Base-by-base conservation (phyloP, 2,888 invertebrate genomes). In the Habroteleia sp. region DNA sequence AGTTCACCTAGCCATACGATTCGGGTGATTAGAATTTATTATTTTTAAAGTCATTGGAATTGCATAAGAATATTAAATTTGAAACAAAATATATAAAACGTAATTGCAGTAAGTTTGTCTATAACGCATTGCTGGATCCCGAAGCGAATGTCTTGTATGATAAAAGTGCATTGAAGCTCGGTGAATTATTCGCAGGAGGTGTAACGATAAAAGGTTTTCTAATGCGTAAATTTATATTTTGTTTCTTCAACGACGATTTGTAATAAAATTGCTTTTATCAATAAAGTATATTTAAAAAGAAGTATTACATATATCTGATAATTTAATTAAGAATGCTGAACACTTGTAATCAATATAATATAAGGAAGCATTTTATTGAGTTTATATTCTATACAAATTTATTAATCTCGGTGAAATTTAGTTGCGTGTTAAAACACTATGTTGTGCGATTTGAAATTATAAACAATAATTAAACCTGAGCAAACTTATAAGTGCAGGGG, bases 221-320 rank as follows among this genome's bases (percentile, higher is more conserved):
- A 54, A 54, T 44, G 20, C 37, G 65, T 29, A 44, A 65, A 54
- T 29, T 54, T 44, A 41, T 54, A 54, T 54, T 54, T 65, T 65
- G 46, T 65, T 65, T 54, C 44, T 41, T 50, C 35, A 54, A 54
- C 44, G 42, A 65, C 44, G 10, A 54, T 68, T 68, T 68, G 68
- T 68, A 68, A 68, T 56, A 58, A 68, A 68, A 68, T 68, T 58
- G 68, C 68, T 68, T 68, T 58, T 25, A 58, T 68, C 58, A 68
- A 68, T 68, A 68, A 68, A 68, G 41, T 50, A 58, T 58, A 68
- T 68, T 68, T 54, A 68, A 58, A 48, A 37, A 44, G 7, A 25
- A 5, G 25, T 25, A 3, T 20, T 3, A 4, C 3, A 25, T 25
- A 25, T 25, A 20, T 20, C 20, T 20, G n/a, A n/a, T n/a, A 20